These are phyloP conservation scores for Melieria picta DNA, from an alignment of 2,888 invertebrate species.

Conservation along the genomic window DNA sequence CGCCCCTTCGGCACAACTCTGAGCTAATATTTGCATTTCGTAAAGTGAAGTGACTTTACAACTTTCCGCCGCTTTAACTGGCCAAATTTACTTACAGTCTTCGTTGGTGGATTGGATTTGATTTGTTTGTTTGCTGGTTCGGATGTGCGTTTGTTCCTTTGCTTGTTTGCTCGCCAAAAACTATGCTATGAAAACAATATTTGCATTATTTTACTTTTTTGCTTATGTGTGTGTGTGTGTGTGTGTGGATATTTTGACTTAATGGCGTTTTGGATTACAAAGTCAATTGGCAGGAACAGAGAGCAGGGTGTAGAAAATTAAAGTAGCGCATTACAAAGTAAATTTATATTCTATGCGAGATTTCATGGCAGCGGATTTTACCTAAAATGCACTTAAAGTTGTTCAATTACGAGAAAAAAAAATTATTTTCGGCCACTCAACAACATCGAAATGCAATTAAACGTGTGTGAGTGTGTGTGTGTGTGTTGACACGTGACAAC, in stretches of 20 bases:
- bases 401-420: too few species aligned
- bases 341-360: too few species aligned
- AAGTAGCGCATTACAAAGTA: too few species aligned
- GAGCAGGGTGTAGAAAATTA: neutral
- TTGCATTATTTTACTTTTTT: constrained; percentile 26
- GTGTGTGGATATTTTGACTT: constrained; percentile 21
- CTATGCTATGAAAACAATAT: constrained; percentile 36
- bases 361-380: too few species aligned
- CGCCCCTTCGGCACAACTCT: too few species aligned
- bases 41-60: constrained; percentile 17
- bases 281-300: constrained; percentile 24
- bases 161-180: constrained; percentile 35
- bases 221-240: constrained; percentile 9
- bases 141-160: constrained; percentile 15
- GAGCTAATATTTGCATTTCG: constrained; percentile 25
- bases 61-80: constrained; percentile 27
- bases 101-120: constrained; percentile 15
- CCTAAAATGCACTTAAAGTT: too few species aligned
- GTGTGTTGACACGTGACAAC: too few species aligned
- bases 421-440: too few species aligned
- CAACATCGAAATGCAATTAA: too few species aligned
- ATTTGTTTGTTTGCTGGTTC: constrained; percentile 25
- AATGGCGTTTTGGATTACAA: constrained; percentile 32
- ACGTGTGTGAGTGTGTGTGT: too few species aligned
- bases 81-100: constrained; percentile 24